phyloP scores from a whole-genome alignment of 2,888 invertebrate genomes.

The Clunio marinus region DNA sequence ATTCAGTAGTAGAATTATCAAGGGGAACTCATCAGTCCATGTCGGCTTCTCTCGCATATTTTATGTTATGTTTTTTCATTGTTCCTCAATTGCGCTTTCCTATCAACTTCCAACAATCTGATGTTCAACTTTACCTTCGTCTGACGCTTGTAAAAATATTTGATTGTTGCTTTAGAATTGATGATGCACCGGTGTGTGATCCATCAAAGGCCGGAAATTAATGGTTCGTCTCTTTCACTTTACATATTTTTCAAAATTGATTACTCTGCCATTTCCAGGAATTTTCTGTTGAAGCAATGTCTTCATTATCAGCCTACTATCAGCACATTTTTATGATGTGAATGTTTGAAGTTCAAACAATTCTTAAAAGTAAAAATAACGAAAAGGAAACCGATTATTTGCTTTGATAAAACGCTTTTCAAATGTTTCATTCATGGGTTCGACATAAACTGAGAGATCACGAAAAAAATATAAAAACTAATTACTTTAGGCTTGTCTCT shows the following conservation, averaged over 20 bases:
- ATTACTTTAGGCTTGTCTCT: no score
- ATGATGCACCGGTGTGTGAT: constrained; percentile 34
- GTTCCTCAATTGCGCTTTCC: constrained; percentile 22
- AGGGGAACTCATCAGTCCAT: background rate
- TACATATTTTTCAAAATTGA: background rate
- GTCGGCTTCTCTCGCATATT: constrained; percentile 13
- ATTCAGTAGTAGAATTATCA: background rate
- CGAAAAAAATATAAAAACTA: no score
- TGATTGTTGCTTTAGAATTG: constrained; percentile 23
- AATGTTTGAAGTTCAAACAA: background rate
- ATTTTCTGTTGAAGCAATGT: background rate
- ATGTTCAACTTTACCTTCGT: background rate
- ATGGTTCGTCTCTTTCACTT: constrained; percentile 25
- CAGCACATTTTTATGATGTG: no score
- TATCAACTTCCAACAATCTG: constrained; percentile 37
- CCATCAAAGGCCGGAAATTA: constrained; percentile 37
- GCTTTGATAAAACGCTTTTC: background rate
- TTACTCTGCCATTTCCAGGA: constrained; percentile 27
- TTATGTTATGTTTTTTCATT: constrained; percentile 18
- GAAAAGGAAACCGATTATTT: constrained; percentile 17
- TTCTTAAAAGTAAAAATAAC: background rate
- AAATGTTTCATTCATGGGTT: no score
- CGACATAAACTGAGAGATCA: no score
- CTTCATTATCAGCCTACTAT: background rate
- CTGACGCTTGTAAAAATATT: constrained; percentile 12